A percentile compares a stretch with the other conserved stretches of the same genome.
Conservation (phyloP, 2,888 invertebrate genomes). For the Camptogramma bilineatum region DNA sequence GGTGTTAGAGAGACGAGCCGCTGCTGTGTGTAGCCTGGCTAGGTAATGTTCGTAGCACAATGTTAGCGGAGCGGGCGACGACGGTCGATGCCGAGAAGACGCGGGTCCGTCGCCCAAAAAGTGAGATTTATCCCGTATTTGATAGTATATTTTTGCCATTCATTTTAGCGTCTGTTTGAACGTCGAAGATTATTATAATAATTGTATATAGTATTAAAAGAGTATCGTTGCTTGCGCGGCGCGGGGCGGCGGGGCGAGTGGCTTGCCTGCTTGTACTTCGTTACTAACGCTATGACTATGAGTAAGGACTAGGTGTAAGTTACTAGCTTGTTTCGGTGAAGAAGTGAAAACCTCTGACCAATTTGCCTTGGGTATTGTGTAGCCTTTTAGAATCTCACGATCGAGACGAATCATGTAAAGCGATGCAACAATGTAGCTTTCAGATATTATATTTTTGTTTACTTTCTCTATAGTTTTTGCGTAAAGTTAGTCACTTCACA, state of each 20-base stretch:
- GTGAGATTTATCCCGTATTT: conserved; percentile 64
- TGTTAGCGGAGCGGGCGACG: conserved; percentile 32
- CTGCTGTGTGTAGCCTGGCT: conserved; percentile 69
- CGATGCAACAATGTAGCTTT: conserved; percentile 77
- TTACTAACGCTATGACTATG: conserved; percentile 71
- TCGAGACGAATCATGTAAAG: conserved; percentile 81
- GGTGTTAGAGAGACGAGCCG: conserved; percentile 68
- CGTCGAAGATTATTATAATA: conserved; percentile 67
- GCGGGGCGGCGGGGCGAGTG: conserved; percentile 62
- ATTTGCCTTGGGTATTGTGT: conserved; percentile 85
- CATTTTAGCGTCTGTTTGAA: conserved; percentile 66
- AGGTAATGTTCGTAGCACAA: conserved; percentile 40
- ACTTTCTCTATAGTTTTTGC: conserved; percentile 71
- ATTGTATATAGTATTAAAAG: conserved; percentile 79
- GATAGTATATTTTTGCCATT: conserved; percentile 77
- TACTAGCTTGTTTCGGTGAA: conserved; percentile 79
- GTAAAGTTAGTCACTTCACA: conserved; percentile 81
- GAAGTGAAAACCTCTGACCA: conserved; percentile 83
- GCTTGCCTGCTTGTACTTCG: conserved; percentile 73
- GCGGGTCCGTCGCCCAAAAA: conserved; percentile 54
- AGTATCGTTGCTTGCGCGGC: conserved; percentile 63
- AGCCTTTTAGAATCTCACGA: conserved; percentile 80
- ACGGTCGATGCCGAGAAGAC: conserved; percentile 34
- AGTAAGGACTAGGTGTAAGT: conserved; percentile 78
- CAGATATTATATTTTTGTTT: conserved; percentile 62